Conservation (phyloP, 2,888 invertebrate genomes). For the Teleogryllus oceanicus region DNA sequence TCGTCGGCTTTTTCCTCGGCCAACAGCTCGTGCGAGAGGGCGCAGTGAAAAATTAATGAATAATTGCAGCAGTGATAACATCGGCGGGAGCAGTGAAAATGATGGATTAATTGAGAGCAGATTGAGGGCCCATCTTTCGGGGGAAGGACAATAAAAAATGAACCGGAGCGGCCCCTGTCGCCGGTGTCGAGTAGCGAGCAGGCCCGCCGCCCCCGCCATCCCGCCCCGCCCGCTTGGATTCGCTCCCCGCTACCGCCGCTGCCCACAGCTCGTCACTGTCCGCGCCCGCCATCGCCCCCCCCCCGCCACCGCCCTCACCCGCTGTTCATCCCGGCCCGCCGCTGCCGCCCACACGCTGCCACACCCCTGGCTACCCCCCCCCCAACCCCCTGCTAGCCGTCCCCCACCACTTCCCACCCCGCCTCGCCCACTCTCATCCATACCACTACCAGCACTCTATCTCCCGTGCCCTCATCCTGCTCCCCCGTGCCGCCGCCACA, state of each 20-base stretch:
- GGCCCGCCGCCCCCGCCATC: neutral
- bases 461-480: too few relatives aligned
- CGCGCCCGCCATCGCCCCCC: neutral
- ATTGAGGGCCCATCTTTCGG: neutral
- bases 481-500: too few relatives aligned
- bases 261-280: neutral
- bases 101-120: slow-evolving; percentile 18
- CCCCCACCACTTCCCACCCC: neutral
- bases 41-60: neutral
- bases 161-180: neutral
- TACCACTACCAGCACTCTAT: too few relatives aligned
- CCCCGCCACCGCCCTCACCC: neutral
- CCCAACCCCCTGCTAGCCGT: neutral
- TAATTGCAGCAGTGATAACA: slow-evolving; percentile 8
- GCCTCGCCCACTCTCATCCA: too few relatives aligned
- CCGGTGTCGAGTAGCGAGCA: neutral
- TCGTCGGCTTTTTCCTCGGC: neutral
- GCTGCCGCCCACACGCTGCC: neutral
- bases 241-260: neutral
- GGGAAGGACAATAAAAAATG: slow-evolving; percentile 12
- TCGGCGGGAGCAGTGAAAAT: slow-evolving; percentile 9
- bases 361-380: neutral
- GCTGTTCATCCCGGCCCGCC: too few relatives aligned
- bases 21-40: neutral
- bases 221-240: neutral